Evolutionary conservation across 2,888 invertebrate genomes (phyloP).

Genomic region (Diarsia rubi): DNA sequence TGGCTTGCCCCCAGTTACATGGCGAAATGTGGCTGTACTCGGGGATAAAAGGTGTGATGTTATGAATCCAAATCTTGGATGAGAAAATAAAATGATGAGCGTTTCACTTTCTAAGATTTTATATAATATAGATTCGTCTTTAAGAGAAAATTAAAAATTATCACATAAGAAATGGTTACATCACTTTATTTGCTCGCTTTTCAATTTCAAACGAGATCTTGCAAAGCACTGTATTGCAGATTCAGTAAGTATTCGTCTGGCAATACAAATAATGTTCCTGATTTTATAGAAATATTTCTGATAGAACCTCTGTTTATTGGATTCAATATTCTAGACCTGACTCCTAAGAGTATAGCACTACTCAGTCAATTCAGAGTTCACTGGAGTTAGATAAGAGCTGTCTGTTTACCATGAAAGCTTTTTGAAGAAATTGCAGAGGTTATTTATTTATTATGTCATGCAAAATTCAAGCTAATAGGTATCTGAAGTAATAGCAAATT

Average conservation of each 20-base stretch:
- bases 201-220: not conserved
- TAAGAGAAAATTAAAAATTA: not conserved
- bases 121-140: not conserved
- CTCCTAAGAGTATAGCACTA: not conserved
- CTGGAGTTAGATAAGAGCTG: constrained; percentile 13
- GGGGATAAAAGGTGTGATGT: too few relatives aligned
- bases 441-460: not conserved
- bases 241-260: not conserved
- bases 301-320: constrained; percentile 31
- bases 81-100: not conserved
- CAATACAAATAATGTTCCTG: constrained; percentile 17
- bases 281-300: constrained; percentile 17
- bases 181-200: not conserved
- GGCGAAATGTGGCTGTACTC: too few relatives aligned
- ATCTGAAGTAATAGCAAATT: not conserved
- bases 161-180: not conserved
- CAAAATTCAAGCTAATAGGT: not conserved
- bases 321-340: constrained; percentile 36
- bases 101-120: not conserved
- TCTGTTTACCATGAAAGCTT: constrained; percentile 5
- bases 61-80: too few relatives aligned
- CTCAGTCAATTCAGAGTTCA: constrained; percentile 14
- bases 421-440: not conserved
- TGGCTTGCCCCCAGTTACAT: too few relatives aligned
- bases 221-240: not conserved